Conservation (phyloP, 2,888 invertebrate genomes). For the Diabrotica balteata region DNA sequence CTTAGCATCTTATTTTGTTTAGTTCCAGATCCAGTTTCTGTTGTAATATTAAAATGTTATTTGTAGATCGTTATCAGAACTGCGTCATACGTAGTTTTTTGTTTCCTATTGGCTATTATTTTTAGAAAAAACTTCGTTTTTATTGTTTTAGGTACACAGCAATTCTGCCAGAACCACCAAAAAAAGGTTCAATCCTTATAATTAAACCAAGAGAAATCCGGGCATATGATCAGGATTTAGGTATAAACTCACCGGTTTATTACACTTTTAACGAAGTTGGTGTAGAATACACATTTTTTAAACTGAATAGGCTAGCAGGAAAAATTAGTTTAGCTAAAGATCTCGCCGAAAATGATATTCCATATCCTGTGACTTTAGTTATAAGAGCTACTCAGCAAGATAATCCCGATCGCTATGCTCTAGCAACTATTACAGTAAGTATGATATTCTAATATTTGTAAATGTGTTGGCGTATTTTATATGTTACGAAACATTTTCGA, state of each 20-base stretch:
- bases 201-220: slow-evolving; percentile 76
- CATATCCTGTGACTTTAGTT: slow-evolving; percentile 79
- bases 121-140: neutral
- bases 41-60: no score
- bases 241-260: slow-evolving; percentile 76
- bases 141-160: slow-evolving; percentile 67
- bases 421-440: slow-evolving; percentile 78
- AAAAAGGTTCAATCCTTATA: slow-evolving; percentile 69
- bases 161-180: slow-evolving; percentile 69
- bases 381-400: slow-evolving; percentile 78
- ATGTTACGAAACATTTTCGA: no score
- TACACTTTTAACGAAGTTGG: slow-evolving; percentile 72
- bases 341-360: slow-evolving; percentile 68
- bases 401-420: slow-evolving; percentile 84
- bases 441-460: slow-evolving; percentile 1
- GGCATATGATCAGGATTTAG: slow-evolving; percentile 82
- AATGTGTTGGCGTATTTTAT: neutral
- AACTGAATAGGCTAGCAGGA: slow-evolving; percentile 71
- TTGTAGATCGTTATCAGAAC: no score
- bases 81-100: no score
- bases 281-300: slow-evolving; percentile 69
- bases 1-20: no score
- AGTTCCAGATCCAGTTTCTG: no score
- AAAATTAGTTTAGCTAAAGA: slow-evolving; percentile 66
- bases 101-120: no score